Evolutionary conservation across 53 echinoderm and acorn worm genomes (phyloP).

Genomic region (Mesocentrotus franciscanus): DNA sequence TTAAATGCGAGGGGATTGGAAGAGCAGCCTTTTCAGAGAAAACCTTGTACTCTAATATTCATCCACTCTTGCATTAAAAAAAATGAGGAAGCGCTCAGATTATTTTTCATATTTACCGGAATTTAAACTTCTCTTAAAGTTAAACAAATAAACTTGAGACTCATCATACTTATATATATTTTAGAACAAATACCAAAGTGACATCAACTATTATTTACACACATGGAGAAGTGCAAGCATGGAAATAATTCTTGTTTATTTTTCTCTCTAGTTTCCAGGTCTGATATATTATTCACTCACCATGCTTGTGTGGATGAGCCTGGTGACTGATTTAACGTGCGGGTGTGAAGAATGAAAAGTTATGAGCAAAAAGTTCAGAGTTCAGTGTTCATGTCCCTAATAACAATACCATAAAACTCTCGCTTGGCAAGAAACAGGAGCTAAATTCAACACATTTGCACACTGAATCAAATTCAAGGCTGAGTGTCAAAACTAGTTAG

Average conservation of each 20-base stretch:
- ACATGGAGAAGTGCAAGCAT: neutral
- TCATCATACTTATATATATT: neutral
- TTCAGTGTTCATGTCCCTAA: slow-evolving; percentile 33
- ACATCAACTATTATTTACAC: neutral
- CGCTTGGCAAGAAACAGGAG: neutral
- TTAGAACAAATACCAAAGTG: neutral
- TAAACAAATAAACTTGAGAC: neutral
- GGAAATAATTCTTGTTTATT: neutral
- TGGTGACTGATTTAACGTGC: slow-evolving; percentile 27
- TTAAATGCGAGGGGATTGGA: too few relatives aligned
- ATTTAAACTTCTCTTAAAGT: neutral
- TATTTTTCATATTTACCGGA: too few relatives aligned
- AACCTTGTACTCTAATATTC: too few relatives aligned
- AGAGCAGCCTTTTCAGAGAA: too few relatives aligned
- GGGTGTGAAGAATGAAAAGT: neutral
- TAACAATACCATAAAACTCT: slow-evolving; percentile 30
- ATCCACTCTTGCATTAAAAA: too few relatives aligned
- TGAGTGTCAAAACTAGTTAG: neutral
- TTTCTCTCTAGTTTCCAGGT: neutral
- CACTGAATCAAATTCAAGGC: slow-evolving; percentile 12
- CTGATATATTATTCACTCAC: neutral
- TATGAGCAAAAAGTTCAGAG: neutral
- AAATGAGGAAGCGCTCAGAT: too few relatives aligned
- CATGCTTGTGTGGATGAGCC: neutral
- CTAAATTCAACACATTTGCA: neutral